Conservation (phyloP, 2,888 invertebrate genomes). For the Antheraea yamamai region DNA sequence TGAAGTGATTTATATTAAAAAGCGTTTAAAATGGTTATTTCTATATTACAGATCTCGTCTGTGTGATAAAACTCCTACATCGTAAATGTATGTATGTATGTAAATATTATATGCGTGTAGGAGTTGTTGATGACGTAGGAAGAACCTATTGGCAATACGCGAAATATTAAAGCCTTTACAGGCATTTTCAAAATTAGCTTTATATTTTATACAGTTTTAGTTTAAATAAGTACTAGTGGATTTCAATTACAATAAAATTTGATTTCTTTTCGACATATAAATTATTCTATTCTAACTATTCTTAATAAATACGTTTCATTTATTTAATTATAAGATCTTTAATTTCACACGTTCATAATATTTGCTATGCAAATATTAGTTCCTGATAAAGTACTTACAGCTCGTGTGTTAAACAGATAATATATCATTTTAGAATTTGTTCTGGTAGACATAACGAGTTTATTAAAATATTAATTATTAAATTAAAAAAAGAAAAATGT, state of each 20-base stretch:
- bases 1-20: too few species aligned
- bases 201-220: neutral
- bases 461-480: slow-evolving; percentile 34
- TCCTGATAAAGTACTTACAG: slow-evolving; percentile 52
- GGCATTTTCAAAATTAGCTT: too few species aligned
- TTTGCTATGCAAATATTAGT: slow-evolving; percentile 61
- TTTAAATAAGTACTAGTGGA: neutral
- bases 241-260: neutral
- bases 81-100: too few species aligned
- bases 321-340: neutral
- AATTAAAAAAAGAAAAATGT: neutral
- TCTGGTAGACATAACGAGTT: slow-evolving; percentile 23
- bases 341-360: slow-evolving; percentile 53
- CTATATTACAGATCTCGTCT: too few species aligned
- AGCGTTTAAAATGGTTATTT: too few species aligned
- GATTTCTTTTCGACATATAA: neutral
- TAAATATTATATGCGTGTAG: too few species aligned
- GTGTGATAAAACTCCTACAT: too few species aligned
- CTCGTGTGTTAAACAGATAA: slow-evolving; percentile 68
- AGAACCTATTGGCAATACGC: neutral
- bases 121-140: too few species aligned
- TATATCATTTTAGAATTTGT: slow-evolving; percentile 45
- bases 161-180: too few species aligned
- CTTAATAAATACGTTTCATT: neutral
- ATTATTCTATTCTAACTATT: neutral